Conservation (phyloP, 2,888 invertebrate genomes). For the Eupithecia pulchellata region DNA sequence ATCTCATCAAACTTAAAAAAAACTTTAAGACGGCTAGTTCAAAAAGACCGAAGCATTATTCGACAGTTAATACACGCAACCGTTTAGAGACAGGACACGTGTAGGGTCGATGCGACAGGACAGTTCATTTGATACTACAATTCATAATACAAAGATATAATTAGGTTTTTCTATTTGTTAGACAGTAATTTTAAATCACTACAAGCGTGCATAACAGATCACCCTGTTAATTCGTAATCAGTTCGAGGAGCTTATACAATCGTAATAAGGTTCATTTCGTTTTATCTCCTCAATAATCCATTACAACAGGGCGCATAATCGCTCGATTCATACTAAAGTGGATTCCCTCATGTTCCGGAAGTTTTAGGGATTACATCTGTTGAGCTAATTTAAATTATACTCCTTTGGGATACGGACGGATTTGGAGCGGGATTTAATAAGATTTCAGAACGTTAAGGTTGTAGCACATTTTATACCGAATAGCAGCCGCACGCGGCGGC, state of each 20-base stretch:
- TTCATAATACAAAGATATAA: too few relatives aligned
- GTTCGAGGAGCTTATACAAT: neutral
- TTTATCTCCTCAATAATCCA: neutral
- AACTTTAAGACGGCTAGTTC: too few relatives aligned
- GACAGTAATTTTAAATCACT: too few relatives aligned
- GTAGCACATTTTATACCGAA: neutral
- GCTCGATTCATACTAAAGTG: neutral
- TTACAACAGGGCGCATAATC: neutral
- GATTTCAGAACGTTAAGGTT: neutral
- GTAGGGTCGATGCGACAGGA: too few relatives aligned
- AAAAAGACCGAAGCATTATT: too few relatives aligned
- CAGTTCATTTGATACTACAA: too few relatives aligned
- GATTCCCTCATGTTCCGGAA: slow-evolving; percentile 1
- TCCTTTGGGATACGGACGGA: slow-evolving; percentile 20
- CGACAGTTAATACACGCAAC: too few relatives aligned
- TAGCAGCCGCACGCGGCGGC: neutral
- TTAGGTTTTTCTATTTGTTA: neutral
- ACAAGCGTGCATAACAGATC: neutral
- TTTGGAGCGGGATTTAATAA: slow-evolving; percentile 11
- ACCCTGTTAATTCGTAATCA: neutral
- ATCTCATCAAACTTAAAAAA: too few relatives aligned
- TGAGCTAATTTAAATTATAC: slow-evolving; percentile 18
- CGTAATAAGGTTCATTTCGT: slow-evolving; percentile 2
- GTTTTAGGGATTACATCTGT: neutral
- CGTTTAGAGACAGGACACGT: too few relatives aligned